phyloP scores from a whole-genome alignment of 1,140 invertebrate genomes.

The Trichogramma pretiosum region DNA sequence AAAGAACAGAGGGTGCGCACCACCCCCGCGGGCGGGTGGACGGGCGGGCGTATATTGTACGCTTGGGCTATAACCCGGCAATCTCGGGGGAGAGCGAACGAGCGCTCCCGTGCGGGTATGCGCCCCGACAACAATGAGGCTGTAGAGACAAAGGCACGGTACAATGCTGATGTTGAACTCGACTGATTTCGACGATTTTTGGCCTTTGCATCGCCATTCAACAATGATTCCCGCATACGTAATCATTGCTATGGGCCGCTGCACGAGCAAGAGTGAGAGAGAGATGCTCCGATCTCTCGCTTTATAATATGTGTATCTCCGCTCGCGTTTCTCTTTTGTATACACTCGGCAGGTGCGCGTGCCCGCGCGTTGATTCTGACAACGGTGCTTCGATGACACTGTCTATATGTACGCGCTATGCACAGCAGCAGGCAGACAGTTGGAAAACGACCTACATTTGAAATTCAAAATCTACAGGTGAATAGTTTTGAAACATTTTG shows the following conservation, averaged over 20 bases:
- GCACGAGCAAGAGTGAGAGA: too few species aligned
- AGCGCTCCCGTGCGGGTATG: slow-evolving; percentile 15
- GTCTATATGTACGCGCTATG: too few species aligned
- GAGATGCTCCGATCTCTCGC: neutral
- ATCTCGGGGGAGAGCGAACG: slow-evolving; percentile 9
- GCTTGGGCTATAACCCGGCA: slow-evolving; percentile 10
- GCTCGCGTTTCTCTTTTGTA: neutral
- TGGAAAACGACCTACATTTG: too few species aligned
- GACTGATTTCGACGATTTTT: slow-evolving; percentile 47
- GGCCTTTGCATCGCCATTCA: slow-evolving; percentile 38
- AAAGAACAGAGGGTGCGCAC: too few species aligned
- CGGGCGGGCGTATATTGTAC: too few species aligned
- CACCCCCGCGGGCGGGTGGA: too few species aligned
- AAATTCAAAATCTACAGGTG: too few species aligned
- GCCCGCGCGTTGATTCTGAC: too few species aligned
- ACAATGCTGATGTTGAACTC: slow-evolving; percentile 47
- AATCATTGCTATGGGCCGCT: slow-evolving; percentile 32
- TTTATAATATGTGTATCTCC: neutral
- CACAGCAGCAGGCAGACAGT: too few species aligned
- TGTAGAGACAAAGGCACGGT: slow-evolving; percentile 40
- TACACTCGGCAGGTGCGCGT: neutral
- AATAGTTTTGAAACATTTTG: too few species aligned
- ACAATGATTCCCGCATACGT: slow-evolving; percentile 44
- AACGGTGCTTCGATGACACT: too few species aligned
- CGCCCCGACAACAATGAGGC: slow-evolving; percentile 38